Evolutionary conservation across 2,113 vertebrate genomes (phyloP), one percentile per base, ranked within the genome.

Genomic region (Sinosuthora webbiana): DNA sequence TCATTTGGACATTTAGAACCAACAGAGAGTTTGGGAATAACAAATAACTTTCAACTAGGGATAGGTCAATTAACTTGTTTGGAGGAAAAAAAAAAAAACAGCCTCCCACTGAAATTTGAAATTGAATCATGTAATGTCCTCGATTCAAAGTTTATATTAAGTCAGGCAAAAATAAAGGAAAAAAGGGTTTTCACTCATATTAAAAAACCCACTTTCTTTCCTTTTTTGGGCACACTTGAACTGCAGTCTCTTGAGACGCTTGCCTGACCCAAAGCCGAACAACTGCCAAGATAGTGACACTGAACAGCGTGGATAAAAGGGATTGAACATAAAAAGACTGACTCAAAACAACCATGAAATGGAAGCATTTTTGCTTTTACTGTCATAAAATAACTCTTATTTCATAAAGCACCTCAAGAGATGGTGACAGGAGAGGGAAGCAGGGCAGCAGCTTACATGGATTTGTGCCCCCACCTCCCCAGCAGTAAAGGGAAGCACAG

Each of bases 261-360:
- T 53, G 77, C 83, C 83, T 94, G 93, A 97, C 77, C 64, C 83
- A 86, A 88, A 94, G 76, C 76, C 71, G 67, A 96, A 64, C 80
- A 93, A 95, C 88, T 97, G 77, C 83, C 94, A 97, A 92, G 55
- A 97, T 2, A 97, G 67, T 92, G 92, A 95, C 97, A 97, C 47
- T 55, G 95, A 95, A 74, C 68, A 94, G 67, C 7, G 8, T 63
- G 83, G 95, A 97, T 95, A 87, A 96, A 97, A 96, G 71, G 63
- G 74, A 93, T 79, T 83, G 71, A 95, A 95, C 94, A 96, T 93
- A 50, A 96, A 93, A 97, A 93, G 81, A 93, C 64, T 89, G 91
- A 96, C 94, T 97, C 47, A 63, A 97, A 97, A 93, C 92, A 94
- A 62, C 63, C 70, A 86, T 86, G 77, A 95, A 97, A 95, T 95